Base-by-base conservation (phyloP, 1,140 invertebrate genomes). In the Procambarus virginalis region DNA sequence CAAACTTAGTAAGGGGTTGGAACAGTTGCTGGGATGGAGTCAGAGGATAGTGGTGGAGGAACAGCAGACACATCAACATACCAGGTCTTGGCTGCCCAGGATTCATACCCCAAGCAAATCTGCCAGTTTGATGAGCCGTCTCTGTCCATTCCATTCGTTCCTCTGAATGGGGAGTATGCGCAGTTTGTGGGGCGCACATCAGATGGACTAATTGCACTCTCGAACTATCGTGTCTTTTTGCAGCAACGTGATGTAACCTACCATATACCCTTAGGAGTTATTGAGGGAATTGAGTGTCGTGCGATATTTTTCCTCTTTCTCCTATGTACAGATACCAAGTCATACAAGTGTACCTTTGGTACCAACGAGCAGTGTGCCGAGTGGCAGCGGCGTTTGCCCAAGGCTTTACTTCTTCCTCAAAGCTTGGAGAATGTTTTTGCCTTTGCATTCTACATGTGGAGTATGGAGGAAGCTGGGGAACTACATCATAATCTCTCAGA, bases 371-470 rank as follows among this genome's bases (percentile, higher is more conserved):
- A 96, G 80, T 97, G 97, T 93, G 93, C 96, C 82, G 97, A 98
- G 92, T 98, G 97, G 97, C 96, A 96, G 93, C 96, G 96, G 89
- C 94, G 96, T 86, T 94, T 98, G 58, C 95, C 95, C 87, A 95
- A 96, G 93, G 95, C 96, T 9, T 95, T 96, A 60, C 95, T 95
- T 78, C 95, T 96, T 3, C 96, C 96, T 12, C 95, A 95, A 87
- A 96, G 96, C 79, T 94, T 98, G 17, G 96, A 97, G 90, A 96
- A 97, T 79, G 95, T 97, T 10, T 99, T 99, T 94, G 97, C 97
- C 9, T 98, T 98, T 93, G 96, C 96, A 22, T 98, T 97, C 93
- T 96, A 96, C 92, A 97, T 97, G 12, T 98, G 97, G 97, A 96
- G 96, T 93, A 94, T 86, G 91, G 94, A 94, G 94, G 95, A 92